Conservation (phyloP, 2,797 vertebrate species). For the Takifugu ocellatus region DNA sequence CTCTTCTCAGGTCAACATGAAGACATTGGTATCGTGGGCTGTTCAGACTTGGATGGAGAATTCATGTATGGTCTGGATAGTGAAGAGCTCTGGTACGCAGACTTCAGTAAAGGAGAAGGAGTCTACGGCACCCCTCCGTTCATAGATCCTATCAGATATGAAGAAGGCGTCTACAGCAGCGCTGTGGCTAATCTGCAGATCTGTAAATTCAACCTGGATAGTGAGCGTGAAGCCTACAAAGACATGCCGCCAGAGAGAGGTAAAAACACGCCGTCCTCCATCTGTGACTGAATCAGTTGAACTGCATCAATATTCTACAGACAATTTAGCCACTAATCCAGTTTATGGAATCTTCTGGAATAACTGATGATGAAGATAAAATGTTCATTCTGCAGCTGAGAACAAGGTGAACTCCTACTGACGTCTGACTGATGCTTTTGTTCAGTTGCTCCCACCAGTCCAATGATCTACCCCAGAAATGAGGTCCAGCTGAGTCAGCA, state of each 20-base stretch:
- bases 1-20: constrained; percentile 15
- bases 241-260: not conserved
- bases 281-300: not conserved
- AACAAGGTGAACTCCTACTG: too few relatives aligned
- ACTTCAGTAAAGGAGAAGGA: constrained; percentile 17
- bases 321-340: too few relatives aligned
- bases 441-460: constrained; percentile 33
- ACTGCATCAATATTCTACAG: not conserved
- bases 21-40: rapidly evolving
- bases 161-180: rapidly evolving
- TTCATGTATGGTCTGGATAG: not conserved
- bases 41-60: constrained; percentile 42
- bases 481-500: constrained; percentile 3
- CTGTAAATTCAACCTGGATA: constrained; percentile 4
- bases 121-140: constrained; percentile 22
- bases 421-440: not conserved
- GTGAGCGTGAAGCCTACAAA: rapidly evolving
- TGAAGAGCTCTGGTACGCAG: constrained; percentile 25
- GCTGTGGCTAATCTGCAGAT: not conserved
- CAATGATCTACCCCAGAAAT: constrained; percentile 40
- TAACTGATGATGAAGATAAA: too few relatives aligned
- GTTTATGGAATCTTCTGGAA: too few relatives aligned
- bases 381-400: too few relatives aligned
- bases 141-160: rapidly evolving
- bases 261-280: constrained; percentile 8